These are phyloP conservation scores for Myotis brandtii DNA, from an alignment of 2,113 vertebrate species.

Conservation along the genomic window DNA sequence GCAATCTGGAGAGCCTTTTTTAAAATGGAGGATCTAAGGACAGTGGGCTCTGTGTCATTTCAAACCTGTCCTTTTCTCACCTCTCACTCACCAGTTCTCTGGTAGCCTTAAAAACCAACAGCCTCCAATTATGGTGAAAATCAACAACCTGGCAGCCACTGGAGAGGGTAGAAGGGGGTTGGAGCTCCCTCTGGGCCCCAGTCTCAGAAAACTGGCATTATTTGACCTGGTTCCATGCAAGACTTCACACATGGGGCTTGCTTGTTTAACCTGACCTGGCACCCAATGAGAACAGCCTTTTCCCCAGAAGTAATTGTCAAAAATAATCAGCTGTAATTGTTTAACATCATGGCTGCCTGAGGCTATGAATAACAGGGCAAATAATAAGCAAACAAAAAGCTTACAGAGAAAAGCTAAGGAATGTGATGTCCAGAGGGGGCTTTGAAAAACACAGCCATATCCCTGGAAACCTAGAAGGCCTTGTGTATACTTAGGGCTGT, in stretches of 20 bases:
- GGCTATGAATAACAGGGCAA: slow-evolving; percentile 11
- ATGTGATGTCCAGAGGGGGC: background rate
- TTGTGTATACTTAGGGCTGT: background rate
- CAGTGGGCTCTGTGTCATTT: background rate
- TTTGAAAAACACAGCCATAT: background rate
- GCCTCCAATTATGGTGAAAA: background rate
- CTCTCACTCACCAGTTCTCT: background rate
- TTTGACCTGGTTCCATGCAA: background rate
- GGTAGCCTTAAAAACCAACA: background rate
- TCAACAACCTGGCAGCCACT: background rate
- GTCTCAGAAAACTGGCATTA: slow-evolving; percentile 18
- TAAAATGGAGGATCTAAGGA: background rate
- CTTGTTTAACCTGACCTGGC: slow-evolving; percentile 59
- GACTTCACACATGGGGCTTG: background rate
- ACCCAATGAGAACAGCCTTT: slow-evolving; percentile 43
- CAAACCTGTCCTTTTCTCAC: background rate
- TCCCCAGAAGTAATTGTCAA: slow-evolving; percentile 56
- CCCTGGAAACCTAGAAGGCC: background rate
- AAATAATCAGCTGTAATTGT: slow-evolving; percentile 66
- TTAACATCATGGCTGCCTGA: slow-evolving; percentile 43
- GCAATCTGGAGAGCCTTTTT: background rate
- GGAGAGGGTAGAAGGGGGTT: background rate
- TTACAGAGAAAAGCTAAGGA: slow-evolving; percentile 8
- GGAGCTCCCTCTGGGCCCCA: background rate
- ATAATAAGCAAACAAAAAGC: slow-evolving; percentile 57